phyloP scores from a whole-genome alignment of 1,140 invertebrate species.

The Zaprionus camerounensis region DNA sequence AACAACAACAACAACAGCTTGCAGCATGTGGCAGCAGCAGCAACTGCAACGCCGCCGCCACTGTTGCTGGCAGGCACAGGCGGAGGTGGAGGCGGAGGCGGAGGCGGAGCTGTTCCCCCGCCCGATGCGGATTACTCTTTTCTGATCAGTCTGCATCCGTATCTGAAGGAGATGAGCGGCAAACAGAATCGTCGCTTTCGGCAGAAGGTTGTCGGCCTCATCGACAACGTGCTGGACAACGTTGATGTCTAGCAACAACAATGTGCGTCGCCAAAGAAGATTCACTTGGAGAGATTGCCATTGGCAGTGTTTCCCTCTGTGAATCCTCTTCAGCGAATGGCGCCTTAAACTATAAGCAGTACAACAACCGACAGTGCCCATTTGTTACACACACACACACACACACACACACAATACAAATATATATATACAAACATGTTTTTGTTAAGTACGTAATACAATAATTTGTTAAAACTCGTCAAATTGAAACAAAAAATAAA shows the following conservation, averaged over 20 bases:
- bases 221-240: slow-evolving; percentile 77
- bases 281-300: too few relatives aligned
- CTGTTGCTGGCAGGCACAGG: background rate
- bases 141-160: slow-evolving; percentile 78
- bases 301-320: too few relatives aligned
- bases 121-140: slow-evolving; percentile 79
- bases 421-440: slow-evolving; percentile 23
- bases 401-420: slow-evolving; percentile 3
- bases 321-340: too few relatives aligned
- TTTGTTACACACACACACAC: slow-evolving; percentile 56
- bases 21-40: background rate
- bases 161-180: slow-evolving; percentile 77
- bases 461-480: background rate
- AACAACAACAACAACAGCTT: slow-evolving; percentile 16
- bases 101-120: slow-evolving; percentile 11
- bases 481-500: background rate
- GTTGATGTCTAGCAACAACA: slow-evolving; percentile 42
- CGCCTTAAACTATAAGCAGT: background rate
- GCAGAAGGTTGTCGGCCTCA: slow-evolving; percentile 76
- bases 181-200: slow-evolving; percentile 79
- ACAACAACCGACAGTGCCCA: slow-evolving; percentile 68
- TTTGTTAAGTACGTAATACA: slow-evolving; percentile 15
- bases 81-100: background rate
- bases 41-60: slow-evolving; percentile 3
- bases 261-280: background rate